Percentiles rank a stretch among this genome's conserved stretches.
Conservation (phyloP, 1,140 invertebrate species). For the Medauroidea extradentata region DNA sequence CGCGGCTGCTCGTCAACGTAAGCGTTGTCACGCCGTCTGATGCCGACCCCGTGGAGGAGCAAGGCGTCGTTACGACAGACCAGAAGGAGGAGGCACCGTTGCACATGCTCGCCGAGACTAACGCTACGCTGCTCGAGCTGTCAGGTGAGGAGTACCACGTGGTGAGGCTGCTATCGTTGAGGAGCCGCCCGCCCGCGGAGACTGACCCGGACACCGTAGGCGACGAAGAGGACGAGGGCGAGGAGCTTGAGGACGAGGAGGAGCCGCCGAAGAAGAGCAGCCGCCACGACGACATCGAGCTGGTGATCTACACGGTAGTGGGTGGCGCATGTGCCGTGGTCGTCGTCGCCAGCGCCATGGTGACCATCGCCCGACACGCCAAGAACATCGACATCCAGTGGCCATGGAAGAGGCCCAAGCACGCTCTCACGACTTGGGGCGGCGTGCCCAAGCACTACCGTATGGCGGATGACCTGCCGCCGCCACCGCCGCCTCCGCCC, state of each 20-base stretch:
- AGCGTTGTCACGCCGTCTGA: conserved; percentile 26
- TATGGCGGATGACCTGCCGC: background rate
- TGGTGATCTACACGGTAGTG: conserved; percentile 28
- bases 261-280: conserved; percentile 16
- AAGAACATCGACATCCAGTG: conserved; percentile 22
- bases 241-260: background rate
- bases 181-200: conserved; percentile 21
- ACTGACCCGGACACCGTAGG: conserved; percentile 15
- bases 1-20: conserved; percentile 34
- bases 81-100: conserved; percentile 29
- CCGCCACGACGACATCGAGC: conserved; percentile 30
- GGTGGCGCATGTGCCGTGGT: conserved; percentile 27
- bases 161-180: conserved; percentile 23
- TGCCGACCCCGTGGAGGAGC: conserved; percentile 14
- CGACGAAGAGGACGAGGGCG: background rate
- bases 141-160: conserved; percentile 40
- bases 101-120: conserved; percentile 35
- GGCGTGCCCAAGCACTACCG: background rate
- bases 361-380: conserved; percentile 23
- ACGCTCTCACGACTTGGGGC: conserved; percentile 13
- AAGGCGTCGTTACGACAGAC: background rate
- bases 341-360: conserved; percentile 23
- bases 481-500: conserved; percentile 14
- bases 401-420: conserved; percentile 30
- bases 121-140: conserved; percentile 37